phyloP scores from a whole-genome alignment of 2,888 invertebrate genomes.

The Amphipyra tragopoginis region DNA sequence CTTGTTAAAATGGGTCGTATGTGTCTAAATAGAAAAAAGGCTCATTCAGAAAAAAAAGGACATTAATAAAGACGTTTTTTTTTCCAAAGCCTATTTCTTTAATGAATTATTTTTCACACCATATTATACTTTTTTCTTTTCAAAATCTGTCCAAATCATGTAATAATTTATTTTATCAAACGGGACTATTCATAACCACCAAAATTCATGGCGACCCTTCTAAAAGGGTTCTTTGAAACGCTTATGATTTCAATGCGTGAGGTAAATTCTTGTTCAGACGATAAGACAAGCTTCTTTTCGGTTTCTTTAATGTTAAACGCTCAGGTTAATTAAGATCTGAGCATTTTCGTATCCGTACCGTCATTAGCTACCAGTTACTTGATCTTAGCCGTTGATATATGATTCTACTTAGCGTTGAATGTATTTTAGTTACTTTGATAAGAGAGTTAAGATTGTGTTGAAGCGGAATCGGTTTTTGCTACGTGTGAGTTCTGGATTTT shows the following conservation, averaged over 20 bases:
- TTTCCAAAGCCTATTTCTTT: no score
- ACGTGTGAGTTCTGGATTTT: slow-evolving; percentile 43
- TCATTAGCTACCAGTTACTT: slow-evolving; percentile 61
- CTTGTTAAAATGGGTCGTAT: no score
- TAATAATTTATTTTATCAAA: background rate
- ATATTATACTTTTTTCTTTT: no score
- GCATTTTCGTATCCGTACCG: slow-evolving; percentile 56
- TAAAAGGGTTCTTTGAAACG: slow-evolving; percentile 83
- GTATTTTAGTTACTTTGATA: slow-evolving; percentile 38
- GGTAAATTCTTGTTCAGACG: slow-evolving; percentile 75
- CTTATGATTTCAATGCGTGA: slow-evolving; percentile 88
- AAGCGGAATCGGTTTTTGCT: slow-evolving; percentile 42
- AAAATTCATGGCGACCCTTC: slow-evolving; percentile 52
- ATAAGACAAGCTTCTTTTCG: slow-evolving; percentile 63
- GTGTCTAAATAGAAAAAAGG: no score
- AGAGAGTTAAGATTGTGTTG: slow-evolving; percentile 30
- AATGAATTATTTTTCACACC: no score
- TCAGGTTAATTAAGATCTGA: slow-evolving; percentile 84
- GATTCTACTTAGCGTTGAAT: slow-evolving; percentile 36
- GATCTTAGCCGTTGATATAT: slow-evolving; percentile 52
- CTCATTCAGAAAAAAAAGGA: no score
- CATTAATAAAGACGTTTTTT: no score
- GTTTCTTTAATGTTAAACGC: slow-evolving; percentile 70
- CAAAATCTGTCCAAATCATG: no score
- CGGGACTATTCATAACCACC: slow-evolving; percentile 19